A percentile compares a stretch with the other conserved stretches of the same genome.
Evolutionary conservation across 2,113 vertebrate species (phyloP).

Genomic region (Connochaetes taurinus): DNA sequence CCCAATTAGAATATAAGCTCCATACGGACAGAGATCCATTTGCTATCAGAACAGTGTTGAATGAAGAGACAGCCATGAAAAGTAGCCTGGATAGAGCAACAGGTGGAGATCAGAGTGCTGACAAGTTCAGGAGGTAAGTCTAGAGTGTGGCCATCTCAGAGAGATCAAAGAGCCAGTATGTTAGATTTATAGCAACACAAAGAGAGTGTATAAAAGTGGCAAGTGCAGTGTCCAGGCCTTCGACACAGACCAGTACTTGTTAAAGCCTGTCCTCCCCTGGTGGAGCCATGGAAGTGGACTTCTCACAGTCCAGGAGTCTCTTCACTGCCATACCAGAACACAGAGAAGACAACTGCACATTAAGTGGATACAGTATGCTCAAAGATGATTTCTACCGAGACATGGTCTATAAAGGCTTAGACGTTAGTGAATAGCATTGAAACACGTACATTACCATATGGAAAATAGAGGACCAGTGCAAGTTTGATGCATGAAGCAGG

Average conservation of each 20-base stretch:
- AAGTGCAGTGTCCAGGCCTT: rapidly evolving
- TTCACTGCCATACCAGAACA: background rate
- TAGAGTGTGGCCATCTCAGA: background rate
- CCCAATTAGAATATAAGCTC: background rate
- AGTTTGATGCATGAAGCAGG: background rate
- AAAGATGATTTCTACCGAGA: background rate
- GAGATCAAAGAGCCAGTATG: background rate
- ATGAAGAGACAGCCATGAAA: background rate
- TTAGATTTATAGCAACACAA: background rate
- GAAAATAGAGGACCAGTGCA: background rate
- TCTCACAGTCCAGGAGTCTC: background rate
- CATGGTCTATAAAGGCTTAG: background rate
- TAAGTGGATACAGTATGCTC: background rate
- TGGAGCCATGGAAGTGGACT: background rate
- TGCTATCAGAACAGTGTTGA: background rate
- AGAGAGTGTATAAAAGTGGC: background rate
- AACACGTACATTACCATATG: background rate
- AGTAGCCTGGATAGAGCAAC: background rate
- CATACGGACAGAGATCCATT: background rate
- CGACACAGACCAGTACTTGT: background rate
- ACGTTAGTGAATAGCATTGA: background rate
- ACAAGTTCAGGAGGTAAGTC: background rate
- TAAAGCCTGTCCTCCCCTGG: background rate
- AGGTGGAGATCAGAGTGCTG: background rate
- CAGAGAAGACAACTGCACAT: background rate